These are phyloP conservation scores for Reticulitermes lucifugus DNA, from an alignment of 2,888 invertebrate genomes.

Conservation along the genomic window DNA sequence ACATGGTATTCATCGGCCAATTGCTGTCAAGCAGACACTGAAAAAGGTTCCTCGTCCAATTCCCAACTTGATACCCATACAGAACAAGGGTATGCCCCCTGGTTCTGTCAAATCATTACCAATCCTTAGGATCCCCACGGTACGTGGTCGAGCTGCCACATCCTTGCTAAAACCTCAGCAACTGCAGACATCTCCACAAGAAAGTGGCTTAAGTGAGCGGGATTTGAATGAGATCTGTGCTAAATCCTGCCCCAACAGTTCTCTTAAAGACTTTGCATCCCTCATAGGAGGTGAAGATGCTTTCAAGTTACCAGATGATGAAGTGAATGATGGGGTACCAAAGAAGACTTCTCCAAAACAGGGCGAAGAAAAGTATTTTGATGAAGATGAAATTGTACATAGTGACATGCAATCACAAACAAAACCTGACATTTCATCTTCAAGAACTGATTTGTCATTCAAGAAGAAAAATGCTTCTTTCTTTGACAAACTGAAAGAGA, in stretches of 20 bases:
- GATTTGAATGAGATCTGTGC: constrained; percentile 65
- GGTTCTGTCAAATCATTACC: constrained; percentile 48
- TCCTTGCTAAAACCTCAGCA: constrained; percentile 56
- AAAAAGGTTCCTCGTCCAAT: constrained; percentile 72
- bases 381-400: not conserved
- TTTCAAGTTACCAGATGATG: constrained; percentile 57
- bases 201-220: constrained; percentile 62
- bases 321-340: not conserved
- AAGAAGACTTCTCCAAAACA: constrained; percentile 39
- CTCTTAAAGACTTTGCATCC: constrained; percentile 70
- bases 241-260: constrained; percentile 63
- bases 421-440: constrained; percentile 15
- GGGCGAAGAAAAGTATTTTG: constrained; percentile 36
- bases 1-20: constrained; percentile 61
- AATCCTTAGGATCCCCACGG: constrained; percentile 52
- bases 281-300: constrained; percentile 58
- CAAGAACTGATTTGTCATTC: constrained; percentile 58
- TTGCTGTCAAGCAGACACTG: constrained; percentile 58
- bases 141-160: constrained; percentile 63
- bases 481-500: constrained; percentile 85
- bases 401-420: not conserved
- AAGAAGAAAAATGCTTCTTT: constrained; percentile 81
- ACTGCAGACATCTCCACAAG: constrained; percentile 9
- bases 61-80: constrained; percentile 80
- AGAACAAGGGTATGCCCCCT: constrained; percentile 51